Evolutionary conservation across 2,113 vertebrate species (phyloP).

Genomic region (Podocnemis expansa): DNA sequence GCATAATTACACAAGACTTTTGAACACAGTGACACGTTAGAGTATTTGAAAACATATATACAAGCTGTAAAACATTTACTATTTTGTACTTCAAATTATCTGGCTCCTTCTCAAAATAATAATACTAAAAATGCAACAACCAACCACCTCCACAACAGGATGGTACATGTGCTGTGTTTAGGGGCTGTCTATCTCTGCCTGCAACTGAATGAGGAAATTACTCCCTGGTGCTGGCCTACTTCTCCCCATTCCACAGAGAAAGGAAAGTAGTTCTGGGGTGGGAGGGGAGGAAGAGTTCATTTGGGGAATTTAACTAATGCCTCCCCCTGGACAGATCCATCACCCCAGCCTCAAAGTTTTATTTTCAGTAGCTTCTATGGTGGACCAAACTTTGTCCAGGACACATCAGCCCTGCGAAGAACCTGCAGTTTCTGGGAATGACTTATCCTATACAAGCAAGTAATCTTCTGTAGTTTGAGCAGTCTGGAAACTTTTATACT

Average conservation of each 20-base stretch:
- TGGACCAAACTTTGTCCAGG: neutral
- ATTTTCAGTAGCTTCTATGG: neutral
- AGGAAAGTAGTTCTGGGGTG: neutral
- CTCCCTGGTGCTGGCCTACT: neutral
- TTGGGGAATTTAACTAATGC: neutral
- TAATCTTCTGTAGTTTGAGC: neutral
- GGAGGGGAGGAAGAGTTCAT: neutral
- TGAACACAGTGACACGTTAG: neutral
- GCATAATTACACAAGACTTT: neutral
- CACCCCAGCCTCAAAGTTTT: neutral
- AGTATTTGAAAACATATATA: neutral
- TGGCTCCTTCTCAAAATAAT: neutral
- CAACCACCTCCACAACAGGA: neutral
- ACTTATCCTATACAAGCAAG: neutral
- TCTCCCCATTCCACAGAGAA: neutral
- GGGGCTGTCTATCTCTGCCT: neutral
- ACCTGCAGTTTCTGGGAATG: neutral
- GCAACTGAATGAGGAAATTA: neutral
- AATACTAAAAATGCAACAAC: too few species aligned
- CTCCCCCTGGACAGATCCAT: neutral
- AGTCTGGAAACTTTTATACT: neutral
- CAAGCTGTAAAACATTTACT: neutral
- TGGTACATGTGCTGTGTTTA: neutral
- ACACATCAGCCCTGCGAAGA: neutral
- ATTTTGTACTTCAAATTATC: neutral